phyloP scores from a whole-genome alignment of 2,888 invertebrate species.

The Hirtodrosophila confusa region DNA sequence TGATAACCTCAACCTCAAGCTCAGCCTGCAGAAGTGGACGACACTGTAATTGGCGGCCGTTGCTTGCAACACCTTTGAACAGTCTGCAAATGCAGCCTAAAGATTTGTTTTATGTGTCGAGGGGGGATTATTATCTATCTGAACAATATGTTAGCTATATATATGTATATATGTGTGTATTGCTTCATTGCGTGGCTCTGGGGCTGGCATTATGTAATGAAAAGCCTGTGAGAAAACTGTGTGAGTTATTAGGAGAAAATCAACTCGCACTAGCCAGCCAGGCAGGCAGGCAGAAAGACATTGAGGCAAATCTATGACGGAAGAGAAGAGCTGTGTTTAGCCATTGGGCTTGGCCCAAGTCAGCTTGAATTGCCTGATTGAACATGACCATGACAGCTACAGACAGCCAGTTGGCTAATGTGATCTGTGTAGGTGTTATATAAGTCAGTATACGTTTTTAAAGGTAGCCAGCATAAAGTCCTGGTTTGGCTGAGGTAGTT shows the following conservation, averaged over 20 bases:
- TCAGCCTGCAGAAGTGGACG: constrained; percentile 43
- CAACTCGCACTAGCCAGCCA: constrained; percentile 1
- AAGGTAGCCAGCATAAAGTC: no score
- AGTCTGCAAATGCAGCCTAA: constrained; percentile 33
- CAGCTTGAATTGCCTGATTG: constrained; percentile 41
- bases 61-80: constrained; percentile 60
- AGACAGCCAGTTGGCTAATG: constrained; percentile 34
- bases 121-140: constrained; percentile 70
- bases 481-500: no score
- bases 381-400: constrained; percentile 68
- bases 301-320: no score
- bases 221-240: constrained; percentile 26
- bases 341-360: constrained; percentile 46
- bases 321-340: constrained; percentile 57
- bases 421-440: constrained; percentile 12
- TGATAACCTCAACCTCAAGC: constrained; percentile 47
- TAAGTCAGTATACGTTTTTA: constrained; percentile 9
- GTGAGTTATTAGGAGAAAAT: constrained; percentile 30
- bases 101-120: constrained; percentile 44
- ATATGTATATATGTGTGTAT: constrained; percentile 31
- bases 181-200: constrained; percentile 49
- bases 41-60: constrained; percentile 56
- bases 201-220: constrained; percentile 49
- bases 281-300: constrained; percentile 12
- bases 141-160: constrained; percentile 45